These are phyloP conservation scores for Lota lota DNA, from an alignment of 2,113 vertebrate genomes.

Conservation along the genomic window DNA sequence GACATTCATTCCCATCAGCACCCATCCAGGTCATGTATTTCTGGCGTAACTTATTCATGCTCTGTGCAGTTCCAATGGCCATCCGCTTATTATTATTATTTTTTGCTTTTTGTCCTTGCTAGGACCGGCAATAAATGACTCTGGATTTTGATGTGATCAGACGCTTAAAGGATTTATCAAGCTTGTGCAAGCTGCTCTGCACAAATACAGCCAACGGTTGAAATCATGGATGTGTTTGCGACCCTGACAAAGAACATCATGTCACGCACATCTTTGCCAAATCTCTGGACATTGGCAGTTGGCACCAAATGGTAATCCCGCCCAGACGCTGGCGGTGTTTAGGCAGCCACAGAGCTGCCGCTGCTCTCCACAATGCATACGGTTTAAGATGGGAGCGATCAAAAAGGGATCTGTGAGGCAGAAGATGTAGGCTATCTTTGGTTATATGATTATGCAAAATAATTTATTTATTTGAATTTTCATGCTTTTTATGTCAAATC, in stretches of 20 bases:
- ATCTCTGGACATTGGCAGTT: slow-evolving; percentile 65
- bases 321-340: neutral
- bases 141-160: slow-evolving; percentile 58
- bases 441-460: neutral
- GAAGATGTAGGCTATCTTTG: neutral
- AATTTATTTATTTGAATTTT: neutral
- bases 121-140: slow-evolving; percentile 43
- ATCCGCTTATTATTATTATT: too few species aligned
- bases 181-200: slow-evolving; percentile 56
- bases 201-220: slow-evolving; percentile 42
- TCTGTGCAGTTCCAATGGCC: too few species aligned
- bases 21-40: too few species aligned
- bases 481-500: too few species aligned
- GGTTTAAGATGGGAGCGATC: slow-evolving; percentile 37
- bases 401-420: slow-evolving; percentile 10
- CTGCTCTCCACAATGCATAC: slow-evolving; percentile 37
- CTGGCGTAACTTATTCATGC: too few species aligned
- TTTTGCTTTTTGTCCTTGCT: too few species aligned
- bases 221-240: slow-evolving; percentile 52
- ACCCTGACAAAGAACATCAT: slow-evolving; percentile 63
- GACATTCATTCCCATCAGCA: too few species aligned
- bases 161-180: slow-evolving; percentile 67
- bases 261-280: slow-evolving; percentile 58
- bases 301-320: slow-evolving; percentile 60
- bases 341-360: slow-evolving; percentile 36